A percentile compares a stretch with the other conserved stretches of the same genome.
These are phyloP conservation scores for Aphaenogaster rudis DNA, from an alignment of 1,140 invertebrate species.

Conservation along the genomic window DNA sequence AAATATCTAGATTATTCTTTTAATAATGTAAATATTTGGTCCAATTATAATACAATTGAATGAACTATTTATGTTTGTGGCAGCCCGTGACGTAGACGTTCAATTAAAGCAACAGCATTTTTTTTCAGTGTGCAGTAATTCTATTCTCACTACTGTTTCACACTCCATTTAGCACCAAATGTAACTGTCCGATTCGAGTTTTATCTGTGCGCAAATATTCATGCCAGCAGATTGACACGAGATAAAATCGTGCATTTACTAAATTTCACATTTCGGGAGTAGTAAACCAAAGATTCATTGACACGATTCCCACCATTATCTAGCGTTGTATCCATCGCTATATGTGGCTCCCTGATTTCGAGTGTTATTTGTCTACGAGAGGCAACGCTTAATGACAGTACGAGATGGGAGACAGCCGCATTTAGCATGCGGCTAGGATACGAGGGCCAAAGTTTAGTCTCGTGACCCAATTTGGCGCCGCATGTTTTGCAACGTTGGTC, in stretches of 20 bases:
- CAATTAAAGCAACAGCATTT: too few relatives aligned
- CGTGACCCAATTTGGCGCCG: slow-evolving; percentile 35
- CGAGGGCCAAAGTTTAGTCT: slow-evolving; percentile 45
- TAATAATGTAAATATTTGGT: too few relatives aligned
- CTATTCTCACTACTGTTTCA: slow-evolving; percentile 3
- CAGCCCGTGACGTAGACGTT: too few relatives aligned
- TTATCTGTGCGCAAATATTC: neutral
- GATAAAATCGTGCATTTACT: slow-evolving; percentile 6
- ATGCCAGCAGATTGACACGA: neutral
- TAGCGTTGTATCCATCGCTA: slow-evolving; percentile 30
- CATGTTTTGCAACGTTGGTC: slow-evolving; percentile 29
- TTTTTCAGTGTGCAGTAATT: neutral
- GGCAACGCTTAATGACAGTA: slow-evolving; percentile 30
- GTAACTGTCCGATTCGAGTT: neutral
- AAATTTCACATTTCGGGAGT: slow-evolving; percentile 1
- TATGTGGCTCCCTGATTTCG: slow-evolving; percentile 22
- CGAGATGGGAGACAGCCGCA: slow-evolving; percentile 18
- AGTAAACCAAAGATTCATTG: neutral
- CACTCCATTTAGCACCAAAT: neutral
- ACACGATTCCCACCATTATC: neutral
- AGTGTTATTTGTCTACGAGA: slow-evolving; percentile 31
- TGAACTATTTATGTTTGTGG: too few relatives aligned
- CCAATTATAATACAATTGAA: too few relatives aligned
- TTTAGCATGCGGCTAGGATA: slow-evolving; percentile 44
- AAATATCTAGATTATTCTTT: too few relatives aligned